These are phyloP conservation scores for Megalopta genalis DNA, from an alignment of 1,140 invertebrate species.

Conservation along the genomic window DNA sequence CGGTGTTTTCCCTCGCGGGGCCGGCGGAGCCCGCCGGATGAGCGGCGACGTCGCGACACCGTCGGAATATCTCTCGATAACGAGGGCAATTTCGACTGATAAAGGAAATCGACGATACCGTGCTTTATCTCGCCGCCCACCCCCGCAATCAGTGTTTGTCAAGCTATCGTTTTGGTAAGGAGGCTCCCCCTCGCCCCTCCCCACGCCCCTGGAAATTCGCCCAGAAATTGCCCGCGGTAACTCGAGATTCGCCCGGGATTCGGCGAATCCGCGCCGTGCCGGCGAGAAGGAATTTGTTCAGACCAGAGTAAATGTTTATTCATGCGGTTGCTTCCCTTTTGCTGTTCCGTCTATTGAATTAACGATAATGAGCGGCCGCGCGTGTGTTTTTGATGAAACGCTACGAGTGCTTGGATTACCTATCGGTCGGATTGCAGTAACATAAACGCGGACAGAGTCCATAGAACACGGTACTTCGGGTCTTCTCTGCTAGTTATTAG, in stretches of 20 bases:
- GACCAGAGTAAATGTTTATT: background rate
- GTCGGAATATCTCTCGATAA: constrained; percentile 30
- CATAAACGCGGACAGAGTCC: too few species aligned
- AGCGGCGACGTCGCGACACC: background rate
- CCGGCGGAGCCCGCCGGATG: too few species aligned
- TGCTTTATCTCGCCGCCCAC: constrained; percentile 34
- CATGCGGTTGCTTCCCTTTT: background rate
- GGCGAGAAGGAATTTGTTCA: background rate
- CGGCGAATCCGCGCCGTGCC: background rate
- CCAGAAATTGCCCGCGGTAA: background rate
- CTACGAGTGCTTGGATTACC: too few species aligned
- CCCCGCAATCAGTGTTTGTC: constrained; percentile 46
- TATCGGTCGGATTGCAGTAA: too few species aligned
- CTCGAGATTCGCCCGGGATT: background rate
- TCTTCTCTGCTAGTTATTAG: too few species aligned
- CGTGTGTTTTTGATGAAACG: too few species aligned
- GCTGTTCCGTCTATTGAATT: background rate
- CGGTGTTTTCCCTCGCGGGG: background rate
- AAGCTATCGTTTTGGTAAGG: constrained; percentile 27
- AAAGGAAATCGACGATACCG: constrained; percentile 41
- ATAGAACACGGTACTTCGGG: too few species aligned
- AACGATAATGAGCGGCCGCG: too few species aligned
- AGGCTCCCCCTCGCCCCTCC: background rate
- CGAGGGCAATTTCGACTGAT: constrained; percentile 45
- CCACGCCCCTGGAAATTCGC: background rate